Conservation (phyloP, 2,888 invertebrate genomes). For the Himalopsyche kuldschensis region DNA sequence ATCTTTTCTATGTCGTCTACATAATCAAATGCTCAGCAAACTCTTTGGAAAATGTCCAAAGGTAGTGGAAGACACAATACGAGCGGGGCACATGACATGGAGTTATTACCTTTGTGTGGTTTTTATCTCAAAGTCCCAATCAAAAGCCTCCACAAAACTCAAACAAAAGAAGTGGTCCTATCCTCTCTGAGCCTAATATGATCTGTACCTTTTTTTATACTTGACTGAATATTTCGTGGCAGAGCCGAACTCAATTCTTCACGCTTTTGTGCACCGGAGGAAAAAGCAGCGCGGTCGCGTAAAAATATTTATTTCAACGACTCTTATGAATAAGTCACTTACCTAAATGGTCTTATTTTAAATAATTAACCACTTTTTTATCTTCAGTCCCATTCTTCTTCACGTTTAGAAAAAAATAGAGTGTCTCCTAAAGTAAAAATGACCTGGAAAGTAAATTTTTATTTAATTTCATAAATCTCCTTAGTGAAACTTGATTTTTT, state of each 20-base stretch:
- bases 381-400: neutral
- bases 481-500: too few relatives aligned
- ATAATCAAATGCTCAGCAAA: conserved; percentile 16
- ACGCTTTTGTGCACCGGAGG: neutral
- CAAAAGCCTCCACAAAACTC: conserved; percentile 30
- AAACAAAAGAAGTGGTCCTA: conserved; percentile 29
- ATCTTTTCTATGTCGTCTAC: conserved; percentile 23
- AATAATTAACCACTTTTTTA: conserved; percentile 14
- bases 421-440: neutral
- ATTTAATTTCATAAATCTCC: too few relatives aligned
- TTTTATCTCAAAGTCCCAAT: conserved; percentile 33
- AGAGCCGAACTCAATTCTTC: neutral
- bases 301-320: conserved; percentile 30
- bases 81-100: conserved; percentile 18
- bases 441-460: neutral
- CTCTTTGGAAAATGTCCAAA: neutral
- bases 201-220: conserved; percentile 37
- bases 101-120: conserved; percentile 33
- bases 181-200: conserved; percentile 34
- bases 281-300: conserved; percentile 8
- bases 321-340: conserved; percentile 30
- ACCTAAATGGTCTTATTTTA: conserved; percentile 26
- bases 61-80: conserved; percentile 13
- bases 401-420: neutral
- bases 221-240: conserved; percentile 27